A percentile compares a stretch with the other conserved stretches of the same genome.
These are phyloP conservation scores for Charanyca ferruginea DNA, from an alignment of 2,888 invertebrate species.

Conservation along the genomic window DNA sequence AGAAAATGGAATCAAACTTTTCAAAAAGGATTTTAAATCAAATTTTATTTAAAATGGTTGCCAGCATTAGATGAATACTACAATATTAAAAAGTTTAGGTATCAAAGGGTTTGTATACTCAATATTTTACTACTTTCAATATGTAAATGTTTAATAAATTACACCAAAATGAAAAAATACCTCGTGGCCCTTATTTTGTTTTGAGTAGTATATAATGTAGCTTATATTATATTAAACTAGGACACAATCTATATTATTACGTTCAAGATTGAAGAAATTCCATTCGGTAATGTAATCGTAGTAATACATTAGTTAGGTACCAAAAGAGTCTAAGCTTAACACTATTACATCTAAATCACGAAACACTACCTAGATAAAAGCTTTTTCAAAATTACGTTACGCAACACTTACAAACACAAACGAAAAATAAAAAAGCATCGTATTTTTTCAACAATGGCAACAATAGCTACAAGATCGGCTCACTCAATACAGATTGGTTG, in stretches of 20 bases:
- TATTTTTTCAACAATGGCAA: slow-evolving; percentile 51
- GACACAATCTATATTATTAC: background rate
- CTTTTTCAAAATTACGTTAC: slow-evolving; percentile 54
- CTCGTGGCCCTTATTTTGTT: too few relatives aligned
- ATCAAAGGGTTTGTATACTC: too few relatives aligned
- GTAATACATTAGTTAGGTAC: slow-evolving; percentile 4
- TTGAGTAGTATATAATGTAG: too few relatives aligned
- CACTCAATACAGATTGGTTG: slow-evolving; percentile 71
- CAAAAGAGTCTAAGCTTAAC: slow-evolving; percentile 18
- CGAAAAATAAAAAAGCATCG: slow-evolving; percentile 34
- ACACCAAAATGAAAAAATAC: too few relatives aligned
- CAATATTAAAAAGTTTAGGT: too few relatives aligned
- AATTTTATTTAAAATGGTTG: too few relatives aligned
- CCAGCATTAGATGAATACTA: too few relatives aligned
- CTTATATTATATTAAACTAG: background rate
- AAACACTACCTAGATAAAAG: slow-evolving; percentile 23
- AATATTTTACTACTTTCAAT: too few relatives aligned
- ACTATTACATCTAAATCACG: slow-evolving; percentile 18
- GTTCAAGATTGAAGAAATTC: background rate
- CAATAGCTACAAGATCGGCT: slow-evolving; percentile 62
- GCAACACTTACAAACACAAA: slow-evolving; percentile 29
- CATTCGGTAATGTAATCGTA: slow-evolving; percentile 10
- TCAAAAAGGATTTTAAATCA: too few relatives aligned
- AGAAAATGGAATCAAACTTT: too few relatives aligned
- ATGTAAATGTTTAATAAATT: too few relatives aligned